Evolutionary conservation across 2,888 invertebrate species (phyloP), one percentile per base, ranked within the genome.

Genomic region (Brachypterus glaber): DNA sequence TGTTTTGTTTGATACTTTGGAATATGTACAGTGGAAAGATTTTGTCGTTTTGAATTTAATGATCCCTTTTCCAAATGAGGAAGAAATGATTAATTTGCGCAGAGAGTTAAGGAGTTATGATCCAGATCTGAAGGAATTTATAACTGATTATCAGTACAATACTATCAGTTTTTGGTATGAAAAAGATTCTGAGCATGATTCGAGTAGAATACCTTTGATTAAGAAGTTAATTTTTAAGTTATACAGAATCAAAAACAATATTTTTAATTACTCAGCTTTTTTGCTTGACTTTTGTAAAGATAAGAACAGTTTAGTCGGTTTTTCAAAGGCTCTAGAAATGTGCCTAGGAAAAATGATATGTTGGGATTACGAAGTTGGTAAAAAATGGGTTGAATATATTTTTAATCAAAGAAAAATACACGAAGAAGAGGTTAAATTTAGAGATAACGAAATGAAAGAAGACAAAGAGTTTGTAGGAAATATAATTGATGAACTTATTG

Each of bases 21-120:
- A 69, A 7, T 72, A 71, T 43, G 52, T 79, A 7, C 74, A 78
- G 50, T 81, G 80, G 80, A 71, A 73, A 50, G 78, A 80, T 56
- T 80, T 81, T 50, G 61, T 80, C 8, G 64, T 80, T 45, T 72
- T 71, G 51, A 74, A 73, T 52, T 55, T 78, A 18, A 68, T 73
- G 48, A 53, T 79, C 7, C 60, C 64, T 29, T 73, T 66, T 55
- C 79, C 80, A 0, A 69, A 61, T 0, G 58, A 69, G 18, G 64
- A 67, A 2, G 72, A 79, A 46, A 54, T 80, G 37, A 53, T 79
- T 27, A 53, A 64, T 11, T 46, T 69, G 7, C 69, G 76, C 16
- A 62, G 64, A 35, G 57, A 54, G 4, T 75, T 75, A 41, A 58
- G 70, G 18, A 64, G 64, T 17, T 55, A 60, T 30, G 79, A 80